Evolutionary conservation across 2,113 vertebrate species (phyloP).

Genomic region (Mesitornis unicolor): DNA sequence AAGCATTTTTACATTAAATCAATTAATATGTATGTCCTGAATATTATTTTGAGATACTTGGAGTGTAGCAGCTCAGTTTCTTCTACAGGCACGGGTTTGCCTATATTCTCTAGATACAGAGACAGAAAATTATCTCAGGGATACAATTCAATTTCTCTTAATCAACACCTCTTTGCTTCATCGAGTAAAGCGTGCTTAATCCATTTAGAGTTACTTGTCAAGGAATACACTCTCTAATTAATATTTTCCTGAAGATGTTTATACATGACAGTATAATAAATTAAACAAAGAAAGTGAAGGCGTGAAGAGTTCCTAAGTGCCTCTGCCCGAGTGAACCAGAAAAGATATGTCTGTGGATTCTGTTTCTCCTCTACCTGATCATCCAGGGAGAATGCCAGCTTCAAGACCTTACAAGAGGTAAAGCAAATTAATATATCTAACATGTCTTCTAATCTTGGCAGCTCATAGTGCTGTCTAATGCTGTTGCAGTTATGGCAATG

Average conservation of each 20-base stretch:
- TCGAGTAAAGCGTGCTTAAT: constrained; percentile 26
- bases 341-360: background rate
- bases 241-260: constrained; percentile 58
- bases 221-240: constrained; percentile 52
- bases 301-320: background rate
- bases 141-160: constrained; percentile 64
- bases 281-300: background rate
- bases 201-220: constrained; percentile 43
- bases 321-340: background rate
- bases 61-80: background rate
- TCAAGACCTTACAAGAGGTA: background rate
- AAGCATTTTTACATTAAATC: constrained; percentile 46
- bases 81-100: background rate
- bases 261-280: constrained; percentile 11
- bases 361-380: background rate
- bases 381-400: background rate
- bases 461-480: background rate
- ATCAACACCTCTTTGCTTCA: constrained; percentile 63
- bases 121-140: constrained; percentile 55
- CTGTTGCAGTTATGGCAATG: constrained; percentile 3
- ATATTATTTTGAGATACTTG: constrained; percentile 33
- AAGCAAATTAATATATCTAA: background rate
- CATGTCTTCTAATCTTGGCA: background rate
- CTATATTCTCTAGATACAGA: constrained; percentile 25
- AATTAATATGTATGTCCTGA: constrained; percentile 45